Evolutionary conservation across 2,113 vertebrate genomes (phyloP).

Genomic region (Calyptomena viridis): DNA sequence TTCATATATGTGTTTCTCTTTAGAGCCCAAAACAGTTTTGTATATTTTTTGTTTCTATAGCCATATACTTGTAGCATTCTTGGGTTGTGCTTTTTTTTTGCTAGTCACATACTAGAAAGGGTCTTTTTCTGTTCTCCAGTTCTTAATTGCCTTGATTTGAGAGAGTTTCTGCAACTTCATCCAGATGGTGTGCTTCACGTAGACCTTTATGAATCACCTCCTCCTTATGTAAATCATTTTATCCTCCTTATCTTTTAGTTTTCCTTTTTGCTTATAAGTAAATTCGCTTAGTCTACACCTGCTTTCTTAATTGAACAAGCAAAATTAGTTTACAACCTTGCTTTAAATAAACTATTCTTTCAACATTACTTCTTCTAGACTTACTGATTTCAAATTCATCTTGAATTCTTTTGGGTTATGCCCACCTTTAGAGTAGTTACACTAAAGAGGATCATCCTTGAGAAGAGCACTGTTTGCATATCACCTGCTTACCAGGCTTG

Average conservation of each 20-base stretch:
- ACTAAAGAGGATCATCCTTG: not conserved
- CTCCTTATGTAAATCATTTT: not conserved
- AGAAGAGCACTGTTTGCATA: not conserved
- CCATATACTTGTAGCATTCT: not conserved
- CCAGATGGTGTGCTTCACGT: not conserved
- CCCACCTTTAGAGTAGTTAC: not conserved
- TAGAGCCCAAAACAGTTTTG: not conserved
- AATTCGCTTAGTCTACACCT: not conserved
- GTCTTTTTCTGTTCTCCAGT: not conserved
- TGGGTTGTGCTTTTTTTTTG: not conserved
- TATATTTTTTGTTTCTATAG: not conserved
- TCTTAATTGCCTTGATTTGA: not conserved
- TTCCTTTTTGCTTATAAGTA: not conserved
- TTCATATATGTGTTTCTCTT: not conserved
- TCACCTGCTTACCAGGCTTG: not conserved
- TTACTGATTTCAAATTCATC: not conserved
- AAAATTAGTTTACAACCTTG: not conserved
- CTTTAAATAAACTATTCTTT: not conserved
- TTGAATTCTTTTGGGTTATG: not conserved
- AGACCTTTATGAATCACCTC: not conserved
- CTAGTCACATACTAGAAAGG: not conserved
- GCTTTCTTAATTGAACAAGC: not conserved
- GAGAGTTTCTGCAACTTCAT: not conserved
- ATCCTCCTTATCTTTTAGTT: not conserved
- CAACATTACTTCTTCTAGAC: not conserved